Conservation (phyloP, 2,113 vertebrate species). For the Carassius gibelio region DNA sequence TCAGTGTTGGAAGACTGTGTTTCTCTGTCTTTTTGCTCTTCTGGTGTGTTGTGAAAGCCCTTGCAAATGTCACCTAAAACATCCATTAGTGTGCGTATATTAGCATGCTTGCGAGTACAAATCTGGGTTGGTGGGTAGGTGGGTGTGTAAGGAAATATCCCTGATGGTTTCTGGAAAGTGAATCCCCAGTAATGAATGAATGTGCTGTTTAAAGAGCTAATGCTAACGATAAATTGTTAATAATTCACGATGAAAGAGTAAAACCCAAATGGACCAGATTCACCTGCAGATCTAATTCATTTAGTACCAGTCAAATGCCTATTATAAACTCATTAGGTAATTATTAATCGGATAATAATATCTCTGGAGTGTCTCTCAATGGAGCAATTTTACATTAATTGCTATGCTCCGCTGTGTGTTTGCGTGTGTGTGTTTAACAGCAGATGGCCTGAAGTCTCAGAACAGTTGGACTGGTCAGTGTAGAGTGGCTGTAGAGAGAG, state of each 20-base stretch:
- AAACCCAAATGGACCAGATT: not conserved
- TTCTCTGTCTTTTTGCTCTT: slow-evolving; percentile 21
- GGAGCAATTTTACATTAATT: slow-evolving; percentile 31
- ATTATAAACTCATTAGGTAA: slow-evolving; percentile 36
- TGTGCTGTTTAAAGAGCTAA: not conserved
- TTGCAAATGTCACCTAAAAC: slow-evolving; percentile 44
- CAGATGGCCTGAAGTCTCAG: slow-evolving; percentile 69
- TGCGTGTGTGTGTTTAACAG: slow-evolving; percentile 56
- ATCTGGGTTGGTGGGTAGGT: not conserved
- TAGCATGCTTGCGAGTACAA: not conserved
- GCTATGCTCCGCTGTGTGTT: not conserved
- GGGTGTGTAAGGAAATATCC: slow-evolving; percentile 24
- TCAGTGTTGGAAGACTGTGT: slow-evolving; percentile 42
- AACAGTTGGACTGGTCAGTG: slow-evolving; percentile 32
- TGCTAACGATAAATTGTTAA: not conserved
- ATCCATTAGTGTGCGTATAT: slow-evolving; percentile 20
- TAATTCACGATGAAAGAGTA: slow-evolving; percentile 2
- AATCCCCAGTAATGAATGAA: slow-evolving; percentile 15
- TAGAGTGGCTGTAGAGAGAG: slow-evolving; percentile 4
- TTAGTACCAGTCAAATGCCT: slow-evolving; percentile 1
- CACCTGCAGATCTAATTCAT: slow-evolving; percentile 18
- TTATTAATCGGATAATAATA: slow-evolving; percentile 38
- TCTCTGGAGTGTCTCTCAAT: slow-evolving; percentile 14
- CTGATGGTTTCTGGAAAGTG: not conserved
- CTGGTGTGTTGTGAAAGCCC: slow-evolving; percentile 32